Evolutionary conservation across 2,113 vertebrate species (phyloP).

Genomic region (Oreochromis niloticus): DNA sequence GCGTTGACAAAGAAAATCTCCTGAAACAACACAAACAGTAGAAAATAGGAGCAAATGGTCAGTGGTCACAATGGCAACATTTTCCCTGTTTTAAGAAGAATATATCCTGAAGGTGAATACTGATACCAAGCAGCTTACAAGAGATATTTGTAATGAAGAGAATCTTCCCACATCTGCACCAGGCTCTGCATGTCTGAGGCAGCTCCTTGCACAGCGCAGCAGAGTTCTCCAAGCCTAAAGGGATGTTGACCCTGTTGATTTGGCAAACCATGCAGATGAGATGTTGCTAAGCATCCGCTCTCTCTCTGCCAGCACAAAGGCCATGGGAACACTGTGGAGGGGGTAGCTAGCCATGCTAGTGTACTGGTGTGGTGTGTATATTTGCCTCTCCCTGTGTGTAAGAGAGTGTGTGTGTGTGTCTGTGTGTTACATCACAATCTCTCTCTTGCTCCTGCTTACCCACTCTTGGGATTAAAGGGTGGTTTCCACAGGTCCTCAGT

Average conservation of each 20-base stretch:
- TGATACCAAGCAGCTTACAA: neutral
- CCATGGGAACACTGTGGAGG: constrained; percentile 32
- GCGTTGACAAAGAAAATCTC: neutral
- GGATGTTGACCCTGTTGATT: constrained; percentile 54
- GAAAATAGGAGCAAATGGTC: neutral
- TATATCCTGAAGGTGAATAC: neutral
- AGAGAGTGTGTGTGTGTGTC: neutral
- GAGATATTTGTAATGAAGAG: neutral
- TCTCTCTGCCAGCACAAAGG: constrained; percentile 30
- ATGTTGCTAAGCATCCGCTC: constrained; percentile 65
- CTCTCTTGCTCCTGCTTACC: neutral
- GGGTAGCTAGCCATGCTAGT: constrained; percentile 8
- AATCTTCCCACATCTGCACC: neutral
- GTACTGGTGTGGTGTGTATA: constrained; percentile 4
- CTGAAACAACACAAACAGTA: neutral
- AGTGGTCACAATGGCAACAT: neutral
- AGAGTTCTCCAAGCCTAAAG: constrained; percentile 21
- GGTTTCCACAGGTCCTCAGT: constrained; percentile 32
- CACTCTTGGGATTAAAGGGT: constrained; percentile 29
- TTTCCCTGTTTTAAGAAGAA: neutral
- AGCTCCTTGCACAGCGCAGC: neutral
- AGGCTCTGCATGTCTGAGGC: neutral
- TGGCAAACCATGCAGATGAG: constrained; percentile 54
- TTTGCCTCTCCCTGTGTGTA: neutral
- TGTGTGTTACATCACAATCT: neutral